Percentiles rank a stretch among this genome's conserved stretches.
These are phyloP conservation scores for Pharmacophagus antenor DNA, from an alignment of 2,888 invertebrate genomes.

Conservation along the genomic window DNA sequence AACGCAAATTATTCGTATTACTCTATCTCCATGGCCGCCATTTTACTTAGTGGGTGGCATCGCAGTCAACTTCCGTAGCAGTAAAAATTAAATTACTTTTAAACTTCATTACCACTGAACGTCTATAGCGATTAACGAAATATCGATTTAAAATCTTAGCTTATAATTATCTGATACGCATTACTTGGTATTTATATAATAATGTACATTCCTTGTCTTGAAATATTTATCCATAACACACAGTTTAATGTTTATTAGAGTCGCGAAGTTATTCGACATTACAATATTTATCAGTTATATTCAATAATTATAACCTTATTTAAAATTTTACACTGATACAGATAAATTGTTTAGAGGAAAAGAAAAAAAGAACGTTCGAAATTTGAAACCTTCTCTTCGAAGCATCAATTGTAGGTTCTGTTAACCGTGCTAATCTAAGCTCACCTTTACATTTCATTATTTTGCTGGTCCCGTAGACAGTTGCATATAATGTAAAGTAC, in stretches of 20 bases:
- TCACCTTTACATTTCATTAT: conserved; percentile 5
- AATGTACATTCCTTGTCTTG: no score
- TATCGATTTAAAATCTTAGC: no score
- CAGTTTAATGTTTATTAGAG: no score
- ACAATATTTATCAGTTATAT: no score
- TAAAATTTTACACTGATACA: no score
- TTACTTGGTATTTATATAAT: no score
- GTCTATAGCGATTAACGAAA: not conserved
- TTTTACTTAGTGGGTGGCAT: conserved; percentile 46
- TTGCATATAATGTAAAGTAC: conserved; percentile 7
- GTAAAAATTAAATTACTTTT: conserved; percentile 1
- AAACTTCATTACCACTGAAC: not conserved
- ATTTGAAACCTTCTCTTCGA: not conserved
- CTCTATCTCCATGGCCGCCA: conserved; percentile 38
- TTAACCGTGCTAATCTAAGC: conserved; percentile 1
- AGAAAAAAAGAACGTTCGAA: no score
- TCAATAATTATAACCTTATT: no score
- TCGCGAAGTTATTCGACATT: no score
- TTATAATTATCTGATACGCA: no score
- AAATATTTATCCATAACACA: no score
- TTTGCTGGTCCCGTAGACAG: conserved; percentile 1
- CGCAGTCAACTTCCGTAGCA: conserved; percentile 5
- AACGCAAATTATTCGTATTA: conserved; percentile 38
- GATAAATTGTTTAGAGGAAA: no score
- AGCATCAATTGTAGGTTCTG: not conserved